phyloP scores from a whole-genome alignment of 2,888 invertebrate genomes.

The Eilema sororculum region DNA sequence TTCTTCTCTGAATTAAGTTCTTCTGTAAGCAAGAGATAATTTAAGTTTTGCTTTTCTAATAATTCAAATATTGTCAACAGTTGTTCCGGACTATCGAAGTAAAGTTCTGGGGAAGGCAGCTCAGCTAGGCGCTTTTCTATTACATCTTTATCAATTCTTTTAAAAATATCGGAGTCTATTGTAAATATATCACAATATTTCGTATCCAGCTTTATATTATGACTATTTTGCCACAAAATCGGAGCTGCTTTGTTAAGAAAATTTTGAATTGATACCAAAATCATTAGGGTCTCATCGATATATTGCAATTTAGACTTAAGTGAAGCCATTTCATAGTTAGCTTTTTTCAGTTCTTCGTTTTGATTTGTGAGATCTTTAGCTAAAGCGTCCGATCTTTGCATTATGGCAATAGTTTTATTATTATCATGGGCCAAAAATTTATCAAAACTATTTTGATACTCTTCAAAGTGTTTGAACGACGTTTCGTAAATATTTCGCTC shows the following conservation, averaged over 20 bases:
- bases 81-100: slow-evolving; percentile 76
- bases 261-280: slow-evolving; percentile 78
- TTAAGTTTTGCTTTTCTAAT: slow-evolving; percentile 80
- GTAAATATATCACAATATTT: slow-evolving; percentile 68
- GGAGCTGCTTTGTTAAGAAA: slow-evolving; percentile 79
- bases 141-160: slow-evolving; percentile 61
- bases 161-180: slow-evolving; percentile 71
- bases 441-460: slow-evolving; percentile 80
- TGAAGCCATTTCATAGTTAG: slow-evolving; percentile 75
- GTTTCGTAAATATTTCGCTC: slow-evolving; percentile 73
- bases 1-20: slow-evolving; percentile 76
- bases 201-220: slow-evolving; percentile 64
- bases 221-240: slow-evolving; percentile 75
- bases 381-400: slow-evolving; percentile 78
- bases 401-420: slow-evolving; percentile 80
- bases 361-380: slow-evolving; percentile 73
- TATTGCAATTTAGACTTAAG: slow-evolving; percentile 80
- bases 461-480: slow-evolving; percentile 75
- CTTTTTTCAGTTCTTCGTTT: slow-evolving; percentile 77
- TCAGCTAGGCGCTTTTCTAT: slow-evolving; percentile 62
- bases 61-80: slow-evolving; percentile 69
- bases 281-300: slow-evolving; percentile 76
- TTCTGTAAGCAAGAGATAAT: slow-evolving; percentile 79
- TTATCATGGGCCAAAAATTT: slow-evolving; percentile 82
- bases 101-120: slow-evolving; percentile 71